These are phyloP conservation scores for Artibeus lituratus DNA, from an alignment of 2,797 vertebrate genomes.

Conservation along the genomic window DNA sequence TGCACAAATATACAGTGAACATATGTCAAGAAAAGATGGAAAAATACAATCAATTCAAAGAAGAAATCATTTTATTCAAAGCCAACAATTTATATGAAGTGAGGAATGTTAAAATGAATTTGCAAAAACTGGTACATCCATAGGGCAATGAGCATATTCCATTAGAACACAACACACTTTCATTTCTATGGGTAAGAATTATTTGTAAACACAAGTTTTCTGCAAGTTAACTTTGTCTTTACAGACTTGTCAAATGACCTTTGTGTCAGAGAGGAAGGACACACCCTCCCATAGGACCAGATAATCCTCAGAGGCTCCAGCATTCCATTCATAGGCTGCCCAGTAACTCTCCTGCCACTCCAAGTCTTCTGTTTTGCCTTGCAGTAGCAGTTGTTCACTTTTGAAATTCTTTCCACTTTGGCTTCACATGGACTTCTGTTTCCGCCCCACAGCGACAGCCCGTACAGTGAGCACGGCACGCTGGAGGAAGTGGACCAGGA, in stretches of 20 bases:
- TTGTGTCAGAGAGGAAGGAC: not conserved
- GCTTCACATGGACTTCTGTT: not conserved
- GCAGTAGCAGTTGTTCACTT: not conserved
- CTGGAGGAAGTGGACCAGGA: constrained; percentile 97
- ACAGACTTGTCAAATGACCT: not conserved
- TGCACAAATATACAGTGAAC: not conserved
- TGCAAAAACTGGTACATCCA: not conserved
- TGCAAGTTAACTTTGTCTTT: not conserved
- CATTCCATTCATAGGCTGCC: not conserved
- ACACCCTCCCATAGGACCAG: not conserved
- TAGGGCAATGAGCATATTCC: not conserved
- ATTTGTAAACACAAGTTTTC: not conserved
- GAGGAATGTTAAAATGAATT: not conserved
- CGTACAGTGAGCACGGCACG: constrained; percentile 96
- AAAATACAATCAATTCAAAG: not conserved
- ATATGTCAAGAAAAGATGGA: not conserved
- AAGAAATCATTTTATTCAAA: not conserved
- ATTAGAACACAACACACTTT: not conserved
- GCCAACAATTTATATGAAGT: not conserved
- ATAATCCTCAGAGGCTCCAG: not conserved
- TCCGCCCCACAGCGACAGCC: constrained; percentile 90
- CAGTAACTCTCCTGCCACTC: not conserved
- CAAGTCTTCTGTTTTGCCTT: not conserved
- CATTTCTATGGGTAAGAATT: not conserved
- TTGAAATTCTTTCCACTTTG: not conserved